phyloP scores from a whole-genome alignment of 2,888 invertebrate genomes.

The Matsumyia berberina region DNA sequence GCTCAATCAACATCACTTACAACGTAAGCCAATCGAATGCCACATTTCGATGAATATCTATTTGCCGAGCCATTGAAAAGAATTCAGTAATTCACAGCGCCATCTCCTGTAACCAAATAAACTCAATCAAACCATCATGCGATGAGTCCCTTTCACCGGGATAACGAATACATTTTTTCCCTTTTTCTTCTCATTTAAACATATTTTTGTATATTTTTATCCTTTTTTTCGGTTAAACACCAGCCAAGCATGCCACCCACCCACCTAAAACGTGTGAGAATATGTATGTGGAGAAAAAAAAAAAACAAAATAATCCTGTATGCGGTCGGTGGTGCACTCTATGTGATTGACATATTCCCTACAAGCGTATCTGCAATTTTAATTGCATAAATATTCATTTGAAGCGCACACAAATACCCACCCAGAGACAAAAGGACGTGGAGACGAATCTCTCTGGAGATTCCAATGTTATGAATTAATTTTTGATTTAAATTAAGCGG shows the following conservation, averaged over 20 bases:
- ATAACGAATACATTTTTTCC: conserved; percentile 47
- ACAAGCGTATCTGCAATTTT: conserved; percentile 81
- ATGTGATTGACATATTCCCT: conserved; percentile 71
- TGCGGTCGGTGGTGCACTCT: conserved; percentile 62
- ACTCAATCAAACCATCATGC: conserved; percentile 58
- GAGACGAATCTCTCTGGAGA: conserved; percentile 42
- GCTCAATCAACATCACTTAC: conserved; percentile 68
- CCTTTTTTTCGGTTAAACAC: conserved; percentile 42
- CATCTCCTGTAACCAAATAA: conserved; percentile 28
- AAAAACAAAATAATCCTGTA: conserved; percentile 9
- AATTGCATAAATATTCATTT: conserved; percentile 82
- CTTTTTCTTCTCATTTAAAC: conserved; percentile 37
- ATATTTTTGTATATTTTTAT: conserved; percentile 62
- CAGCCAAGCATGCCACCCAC: conserved; percentile 16
- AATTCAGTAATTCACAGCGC: conserved; percentile 41
- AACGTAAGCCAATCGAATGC: conserved; percentile 62
- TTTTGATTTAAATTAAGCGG: conserved; percentile 74
- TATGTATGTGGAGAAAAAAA: background rate
- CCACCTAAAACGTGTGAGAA: conserved; percentile 20
- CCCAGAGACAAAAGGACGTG: background rate
- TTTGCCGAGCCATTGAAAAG: conserved; percentile 54
- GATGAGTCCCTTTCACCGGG: conserved; percentile 35
- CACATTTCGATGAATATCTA: conserved; percentile 33
- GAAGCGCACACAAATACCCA: conserved; percentile 49
- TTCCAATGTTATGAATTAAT: conserved; percentile 72